Percentiles rank a stretch among this genome's conserved stretches.
Evolutionary conservation across 1,140 invertebrate species (phyloP).

Genomic region (Zaprionus ornatus): DNA sequence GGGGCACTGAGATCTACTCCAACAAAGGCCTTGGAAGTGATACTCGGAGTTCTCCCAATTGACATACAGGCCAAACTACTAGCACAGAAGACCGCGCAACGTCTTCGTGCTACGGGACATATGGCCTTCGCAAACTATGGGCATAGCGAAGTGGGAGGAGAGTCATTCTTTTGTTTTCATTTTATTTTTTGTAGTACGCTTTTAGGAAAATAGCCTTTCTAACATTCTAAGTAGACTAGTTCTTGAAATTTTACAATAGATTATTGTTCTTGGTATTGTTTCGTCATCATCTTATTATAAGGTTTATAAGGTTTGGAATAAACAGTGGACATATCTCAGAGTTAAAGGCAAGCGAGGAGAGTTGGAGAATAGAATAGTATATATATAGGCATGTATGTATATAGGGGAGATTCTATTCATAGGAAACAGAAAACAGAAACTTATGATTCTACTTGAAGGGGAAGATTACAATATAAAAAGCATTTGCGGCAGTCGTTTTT

Average conservation of each 20-base stretch:
- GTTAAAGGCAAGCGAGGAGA: slow-evolving; percentile 56
- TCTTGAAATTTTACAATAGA: slow-evolving; percentile 77
- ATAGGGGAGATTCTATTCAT: background rate
- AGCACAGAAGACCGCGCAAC: too few species aligned
- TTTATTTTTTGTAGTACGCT: slow-evolving; percentile 58
- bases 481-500: slow-evolving; percentile 70
- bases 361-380: background rate
- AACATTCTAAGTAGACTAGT: slow-evolving; percentile 76
- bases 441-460: background rate
- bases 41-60: too few species aligned
- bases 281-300: slow-evolving; percentile 63
- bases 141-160: too few species aligned
- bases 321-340: slow-evolving; percentile 48
- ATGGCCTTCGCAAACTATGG: too few species aligned
- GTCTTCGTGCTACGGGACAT: too few species aligned
- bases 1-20: too few species aligned
- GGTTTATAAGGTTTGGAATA: slow-evolving; percentile 47
- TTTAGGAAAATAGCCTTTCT: slow-evolving; percentile 79
- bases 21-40: too few species aligned
- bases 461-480: slow-evolving; percentile 55
- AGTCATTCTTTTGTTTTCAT: background rate
- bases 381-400: background rate
- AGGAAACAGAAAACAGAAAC: background rate
- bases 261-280: slow-evolving; percentile 81
- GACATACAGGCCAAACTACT: too few species aligned